Conservation (phyloP, 2,113 vertebrate species). For the Stigmatopora nigra region DNA sequence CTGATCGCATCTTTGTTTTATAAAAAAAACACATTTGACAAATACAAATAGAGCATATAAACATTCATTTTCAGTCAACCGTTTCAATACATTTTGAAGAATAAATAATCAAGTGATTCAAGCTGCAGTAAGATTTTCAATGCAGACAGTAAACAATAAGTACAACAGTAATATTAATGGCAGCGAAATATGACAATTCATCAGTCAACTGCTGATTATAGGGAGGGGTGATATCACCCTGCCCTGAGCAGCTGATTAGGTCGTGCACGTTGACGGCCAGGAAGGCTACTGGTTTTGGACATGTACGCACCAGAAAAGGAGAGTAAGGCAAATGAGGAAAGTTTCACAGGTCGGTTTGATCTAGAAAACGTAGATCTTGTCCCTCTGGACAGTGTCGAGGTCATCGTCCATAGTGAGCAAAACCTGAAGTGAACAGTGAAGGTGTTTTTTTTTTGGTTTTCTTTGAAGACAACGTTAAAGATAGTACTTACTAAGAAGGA, state of each 20-base stretch:
- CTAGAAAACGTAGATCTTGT: slow-evolving; percentile 93
- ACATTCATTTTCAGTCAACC: slow-evolving; percentile 28
- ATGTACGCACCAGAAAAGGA: slow-evolving; percentile 6
- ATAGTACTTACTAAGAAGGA: slow-evolving; percentile 83
- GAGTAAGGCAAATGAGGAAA: slow-evolving; percentile 52
- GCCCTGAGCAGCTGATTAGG: slow-evolving; percentile 14
- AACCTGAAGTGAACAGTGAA: slow-evolving; percentile 66
- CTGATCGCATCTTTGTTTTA: slow-evolving; percentile 26
- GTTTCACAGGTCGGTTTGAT: slow-evolving; percentile 11
- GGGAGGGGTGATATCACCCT: slow-evolving; percentile 12
- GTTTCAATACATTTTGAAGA: slow-evolving; percentile 23
- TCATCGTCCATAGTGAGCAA: slow-evolving; percentile 93
- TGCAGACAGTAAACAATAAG: slow-evolving; percentile 39
- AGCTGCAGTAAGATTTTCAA: slow-evolving; percentile 18
- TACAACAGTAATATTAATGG: slow-evolving; percentile 43
- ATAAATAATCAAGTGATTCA: slow-evolving; percentile 53
- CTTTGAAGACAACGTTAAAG: not conserved
- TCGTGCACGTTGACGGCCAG: slow-evolving; percentile 1
- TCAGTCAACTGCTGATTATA: slow-evolving; percentile 41
- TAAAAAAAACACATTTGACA: slow-evolving; percentile 33
- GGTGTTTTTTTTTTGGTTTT: too few relatives aligned
- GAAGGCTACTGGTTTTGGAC: slow-evolving; percentile 32
- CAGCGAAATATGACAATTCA: slow-evolving; percentile 38
- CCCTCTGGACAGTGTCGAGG: slow-evolving; percentile 84
- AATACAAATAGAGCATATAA: slow-evolving; percentile 35